A percentile compares a stretch with the other conserved stretches of the same genome.
Evolutionary conservation across 2,113 vertebrate species (phyloP).

Genomic region (Casuarius casuarius): DNA sequence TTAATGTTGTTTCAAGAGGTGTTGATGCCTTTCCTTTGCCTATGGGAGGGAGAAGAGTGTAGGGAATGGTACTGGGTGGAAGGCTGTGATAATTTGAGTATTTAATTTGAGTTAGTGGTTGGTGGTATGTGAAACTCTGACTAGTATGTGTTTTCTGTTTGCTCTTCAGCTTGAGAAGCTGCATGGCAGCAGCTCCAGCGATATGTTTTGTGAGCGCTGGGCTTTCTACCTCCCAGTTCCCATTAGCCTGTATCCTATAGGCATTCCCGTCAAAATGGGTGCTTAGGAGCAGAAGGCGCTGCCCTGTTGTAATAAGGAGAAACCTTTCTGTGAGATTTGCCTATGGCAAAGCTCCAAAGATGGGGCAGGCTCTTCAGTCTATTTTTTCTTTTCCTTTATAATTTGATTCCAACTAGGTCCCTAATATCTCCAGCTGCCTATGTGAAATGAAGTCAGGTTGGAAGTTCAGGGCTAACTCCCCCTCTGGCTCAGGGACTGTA

Average conservation of each 20-base stretch:
- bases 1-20: neutral
- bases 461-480: neutral
- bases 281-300: neutral
- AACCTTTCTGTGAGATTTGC: neutral
- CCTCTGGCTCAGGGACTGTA: accelerated
- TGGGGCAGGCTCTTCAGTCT: neutral
- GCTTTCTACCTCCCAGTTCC: neutral
- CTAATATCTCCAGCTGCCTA: neutral
- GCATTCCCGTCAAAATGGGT: neutral
- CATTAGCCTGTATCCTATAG: accelerated
- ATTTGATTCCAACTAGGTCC: neutral
- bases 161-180: neutral
- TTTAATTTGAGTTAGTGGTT: neutral
- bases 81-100: neutral
- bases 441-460: accelerated
- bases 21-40: neutral
- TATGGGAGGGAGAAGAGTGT: neutral
- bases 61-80: accelerated
- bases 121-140: neutral
- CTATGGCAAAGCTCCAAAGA: neutral
- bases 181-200: neutral
- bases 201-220: accelerated
- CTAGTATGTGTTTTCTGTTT: accelerated
- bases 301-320: neutral
- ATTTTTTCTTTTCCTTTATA: accelerated